phyloP scores from a whole-genome alignment of 1,140 invertebrate genomes.

The Goniozus legneri region DNA sequence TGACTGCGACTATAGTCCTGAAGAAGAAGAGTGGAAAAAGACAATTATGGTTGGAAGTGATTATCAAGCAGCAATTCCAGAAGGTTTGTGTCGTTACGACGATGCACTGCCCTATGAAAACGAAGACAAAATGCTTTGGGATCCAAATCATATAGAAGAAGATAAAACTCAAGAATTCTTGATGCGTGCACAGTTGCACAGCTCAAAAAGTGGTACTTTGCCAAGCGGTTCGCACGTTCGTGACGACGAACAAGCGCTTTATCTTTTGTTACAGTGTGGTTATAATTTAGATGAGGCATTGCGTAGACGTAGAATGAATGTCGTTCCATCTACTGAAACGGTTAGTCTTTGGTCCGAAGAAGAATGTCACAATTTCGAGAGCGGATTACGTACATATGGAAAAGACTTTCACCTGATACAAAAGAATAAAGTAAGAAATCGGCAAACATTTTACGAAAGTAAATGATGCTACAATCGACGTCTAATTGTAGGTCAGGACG shows the following conservation, averaged over 20 bases:
- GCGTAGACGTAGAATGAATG: slow-evolving; percentile 77
- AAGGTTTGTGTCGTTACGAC: slow-evolving; percentile 86
- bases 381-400: slow-evolving; percentile 85
- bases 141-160: slow-evolving; percentile 74
- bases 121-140: slow-evolving; percentile 93
- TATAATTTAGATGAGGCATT: slow-evolving; percentile 92
- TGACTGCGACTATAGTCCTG: slow-evolving; percentile 71
- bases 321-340: slow-evolving; percentile 66
- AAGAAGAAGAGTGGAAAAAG: slow-evolving; percentile 76
- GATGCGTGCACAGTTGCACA: slow-evolving; percentile 62
- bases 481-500: slow-evolving; percentile 68
- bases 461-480: too few relatives aligned
- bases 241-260: slow-evolving; percentile 94
- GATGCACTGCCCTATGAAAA: slow-evolving; percentile 94
- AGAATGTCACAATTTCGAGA: slow-evolving; percentile 96
- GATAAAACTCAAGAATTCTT: slow-evolving; percentile 80
- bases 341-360: slow-evolving; percentile 95
- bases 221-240: slow-evolving; percentile 77
- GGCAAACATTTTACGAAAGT: background rate
- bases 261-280: slow-evolving; percentile 87
- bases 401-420: slow-evolving; percentile 96
- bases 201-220: slow-evolving; percentile 59
- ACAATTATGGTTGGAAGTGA: slow-evolving; percentile 95
- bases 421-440: slow-evolving; percentile 77
- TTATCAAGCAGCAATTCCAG: slow-evolving; percentile 91